Evolutionary conservation across 2,797 vertebrate species (phyloP).

Genomic region (Morelia viridis): DNA sequence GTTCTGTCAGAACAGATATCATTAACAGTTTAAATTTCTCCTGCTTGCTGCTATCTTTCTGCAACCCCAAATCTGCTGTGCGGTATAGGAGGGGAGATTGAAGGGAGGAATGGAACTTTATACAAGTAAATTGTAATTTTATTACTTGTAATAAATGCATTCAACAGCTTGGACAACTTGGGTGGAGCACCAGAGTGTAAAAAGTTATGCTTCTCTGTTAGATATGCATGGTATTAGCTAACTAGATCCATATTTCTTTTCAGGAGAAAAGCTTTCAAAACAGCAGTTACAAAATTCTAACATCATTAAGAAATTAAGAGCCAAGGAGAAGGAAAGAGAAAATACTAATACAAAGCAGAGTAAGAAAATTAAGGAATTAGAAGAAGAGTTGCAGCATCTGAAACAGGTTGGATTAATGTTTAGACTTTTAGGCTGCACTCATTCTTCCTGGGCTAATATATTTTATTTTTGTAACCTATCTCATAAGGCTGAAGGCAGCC

Average conservation of each 20-base stretch:
- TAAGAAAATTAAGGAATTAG: slow-evolving; percentile 88
- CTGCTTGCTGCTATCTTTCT: too few relatives aligned
- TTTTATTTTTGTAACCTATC: background rate
- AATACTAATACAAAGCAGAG: slow-evolving; percentile 79
- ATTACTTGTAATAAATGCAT: background rate
- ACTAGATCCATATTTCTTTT: slow-evolving; percentile 5
- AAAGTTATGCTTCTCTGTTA: background rate
- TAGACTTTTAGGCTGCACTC: background rate
- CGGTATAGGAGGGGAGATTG: too few relatives aligned
- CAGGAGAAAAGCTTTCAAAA: slow-evolving; percentile 98
- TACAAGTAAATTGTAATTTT: background rate
- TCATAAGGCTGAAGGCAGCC: background rate
- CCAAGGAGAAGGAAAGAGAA: slow-evolving; percentile 93
- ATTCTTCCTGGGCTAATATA: background rate
- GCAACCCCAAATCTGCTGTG: too few relatives aligned
- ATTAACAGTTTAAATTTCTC: too few relatives aligned
- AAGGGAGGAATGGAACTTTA: background rate
- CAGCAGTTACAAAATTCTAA: slow-evolving; percentile 96
- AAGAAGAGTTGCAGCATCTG: slow-evolving; percentile 88
- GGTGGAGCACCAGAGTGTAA: background rate
- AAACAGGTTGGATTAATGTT: slow-evolving; percentile 80
- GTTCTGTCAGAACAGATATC: too few relatives aligned
- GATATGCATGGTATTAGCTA: background rate
- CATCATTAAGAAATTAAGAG: slow-evolving; percentile 96
- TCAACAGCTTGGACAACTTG: background rate